These are phyloP conservation scores for Stichodactyla helianthus DNA, from an alignment of 64 coral and sea anemone genomes.

Conservation along the genomic window DNA sequence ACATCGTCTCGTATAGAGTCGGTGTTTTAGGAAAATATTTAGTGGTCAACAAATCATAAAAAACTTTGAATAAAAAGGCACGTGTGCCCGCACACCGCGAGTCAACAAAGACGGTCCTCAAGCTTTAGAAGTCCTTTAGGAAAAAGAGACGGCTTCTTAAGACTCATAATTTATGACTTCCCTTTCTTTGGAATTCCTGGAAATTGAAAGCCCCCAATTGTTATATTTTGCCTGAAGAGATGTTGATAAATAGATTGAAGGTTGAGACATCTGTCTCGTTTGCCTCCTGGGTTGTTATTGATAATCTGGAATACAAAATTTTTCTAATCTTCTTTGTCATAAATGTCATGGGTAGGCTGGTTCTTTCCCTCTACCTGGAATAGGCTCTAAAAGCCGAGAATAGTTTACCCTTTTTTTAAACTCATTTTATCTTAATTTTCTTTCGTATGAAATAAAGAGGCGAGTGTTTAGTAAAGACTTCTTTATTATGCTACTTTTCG, in stretches of 20 bases:
- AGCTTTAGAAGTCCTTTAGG: not conserved
- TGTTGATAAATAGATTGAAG: not conserved
- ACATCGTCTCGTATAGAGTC: not conserved
- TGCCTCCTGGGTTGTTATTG: not conserved
- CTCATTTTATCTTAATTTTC: not conserved
- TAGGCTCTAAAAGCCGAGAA: not conserved
- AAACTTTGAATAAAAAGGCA: not conserved
- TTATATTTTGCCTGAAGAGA: not conserved
- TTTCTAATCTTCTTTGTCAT: not conserved
- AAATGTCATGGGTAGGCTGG: not conserved
- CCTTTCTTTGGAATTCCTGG: not conserved
- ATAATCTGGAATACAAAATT: not conserved
- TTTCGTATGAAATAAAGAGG: not conserved
- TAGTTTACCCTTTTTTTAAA: not conserved
- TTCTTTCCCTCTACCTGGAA: not conserved
- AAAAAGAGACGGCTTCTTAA: not conserved
- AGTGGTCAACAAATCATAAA: not conserved
- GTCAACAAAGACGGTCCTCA: not conserved
- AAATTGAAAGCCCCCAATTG: not conserved
- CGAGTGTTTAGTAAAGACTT: not conserved
- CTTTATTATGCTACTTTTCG: not conserved
- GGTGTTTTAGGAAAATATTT: not conserved
- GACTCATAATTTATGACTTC: not conserved
- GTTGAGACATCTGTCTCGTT: not conserved
- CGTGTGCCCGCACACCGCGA: not conserved